These are phyloP conservation scores for Chromobotia macracanthus DNA, from an alignment of 2,797 vertebrate species.

Conservation along the genomic window DNA sequence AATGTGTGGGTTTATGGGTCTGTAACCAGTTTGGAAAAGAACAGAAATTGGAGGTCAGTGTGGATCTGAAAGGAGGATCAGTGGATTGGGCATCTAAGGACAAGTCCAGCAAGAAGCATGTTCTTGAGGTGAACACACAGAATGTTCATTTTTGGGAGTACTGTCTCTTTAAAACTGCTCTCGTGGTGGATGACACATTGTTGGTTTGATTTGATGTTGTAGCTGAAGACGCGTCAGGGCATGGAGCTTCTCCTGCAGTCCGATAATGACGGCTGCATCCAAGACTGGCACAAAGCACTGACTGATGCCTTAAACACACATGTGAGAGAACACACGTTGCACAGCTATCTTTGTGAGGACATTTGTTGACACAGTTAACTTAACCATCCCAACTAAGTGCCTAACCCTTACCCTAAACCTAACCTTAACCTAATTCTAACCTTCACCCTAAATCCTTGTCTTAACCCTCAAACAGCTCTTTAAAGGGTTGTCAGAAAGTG, in stretches of 20 bases:
- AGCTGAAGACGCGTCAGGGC: conserved; percentile 84
- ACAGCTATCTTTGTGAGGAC: no score
- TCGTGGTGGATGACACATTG: not conserved
- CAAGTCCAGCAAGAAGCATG: conserved; percentile 88
- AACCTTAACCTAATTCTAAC: no score
- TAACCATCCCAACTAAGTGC: no score
- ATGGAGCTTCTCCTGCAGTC: conserved; percentile 84
- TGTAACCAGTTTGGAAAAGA: conserved; percentile 86
- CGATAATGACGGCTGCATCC: conserved; percentile 79
- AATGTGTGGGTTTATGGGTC: not conserved
- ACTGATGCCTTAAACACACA: conserved; percentile 76
- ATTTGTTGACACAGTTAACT: no score
- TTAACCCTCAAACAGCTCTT: no score
- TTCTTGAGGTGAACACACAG: conserved; percentile 54
- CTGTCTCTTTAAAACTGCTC: not conserved
- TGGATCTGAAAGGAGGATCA: conserved; percentile 87
- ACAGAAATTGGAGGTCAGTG: conserved; percentile 93
- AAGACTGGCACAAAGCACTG: conserved; percentile 83
- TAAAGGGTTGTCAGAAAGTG: no score
- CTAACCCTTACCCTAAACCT: no score
- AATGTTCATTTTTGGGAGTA: not conserved
- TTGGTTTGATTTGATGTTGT: conserved; percentile 7
- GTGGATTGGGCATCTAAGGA: conserved; percentile 93
- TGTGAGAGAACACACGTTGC: conserved; percentile 65
- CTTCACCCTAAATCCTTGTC: no score